Evolutionary conservation across 1,140 invertebrate genomes (phyloP), one percentile per base, ranked within the genome.

Genomic region (Dryas iulia): DNA sequence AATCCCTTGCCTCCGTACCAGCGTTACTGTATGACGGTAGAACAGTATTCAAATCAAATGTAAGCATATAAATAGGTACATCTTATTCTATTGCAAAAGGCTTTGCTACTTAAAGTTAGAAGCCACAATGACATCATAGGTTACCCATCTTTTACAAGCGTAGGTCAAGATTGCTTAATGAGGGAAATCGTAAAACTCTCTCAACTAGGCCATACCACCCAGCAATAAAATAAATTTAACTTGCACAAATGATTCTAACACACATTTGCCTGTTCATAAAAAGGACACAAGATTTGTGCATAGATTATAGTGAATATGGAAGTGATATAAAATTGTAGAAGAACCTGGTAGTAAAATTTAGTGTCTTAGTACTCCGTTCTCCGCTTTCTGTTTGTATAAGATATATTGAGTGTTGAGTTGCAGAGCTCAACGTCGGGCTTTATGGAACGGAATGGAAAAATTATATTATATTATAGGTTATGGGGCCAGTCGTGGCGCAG

Each of bases 221-320:
- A 63, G 61, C 61, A 63, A 63, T 63, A 63, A 63, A 47, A 63
- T 63, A 63, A 63, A 63, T 63, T 47, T 28, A 47, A 56, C 61
- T 63, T 63, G 61, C 61, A 63, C 52, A 63, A 63, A 63, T 28
- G 52, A 28, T 63, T 26, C 39, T 52, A 25, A 63, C 52, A 56
- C 26, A 18, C 61, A 56, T 63, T 63, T 56, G 52, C 61, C 23
- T 31, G 61, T 54, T 63, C 52, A 54, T 63, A 63, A 63, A 63
- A 63, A 63, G 61, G 52, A 47, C 56, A 63, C 61, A 30, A 63
- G 47, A 63, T 63, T 54, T 11, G 47, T 54, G 7, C 39, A 47
- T 5, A 47, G 39, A 47, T 47, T 47, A 18, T 18, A 7, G 14
- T 5, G 4, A 47, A 1, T 6, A 14, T 18, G 14, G 39, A 47